Evolutionary conservation across 1,140 invertebrate species (phyloP), one percentile per base, ranked within the genome.

Genomic region (Teleopsis dalmanni): DNA sequence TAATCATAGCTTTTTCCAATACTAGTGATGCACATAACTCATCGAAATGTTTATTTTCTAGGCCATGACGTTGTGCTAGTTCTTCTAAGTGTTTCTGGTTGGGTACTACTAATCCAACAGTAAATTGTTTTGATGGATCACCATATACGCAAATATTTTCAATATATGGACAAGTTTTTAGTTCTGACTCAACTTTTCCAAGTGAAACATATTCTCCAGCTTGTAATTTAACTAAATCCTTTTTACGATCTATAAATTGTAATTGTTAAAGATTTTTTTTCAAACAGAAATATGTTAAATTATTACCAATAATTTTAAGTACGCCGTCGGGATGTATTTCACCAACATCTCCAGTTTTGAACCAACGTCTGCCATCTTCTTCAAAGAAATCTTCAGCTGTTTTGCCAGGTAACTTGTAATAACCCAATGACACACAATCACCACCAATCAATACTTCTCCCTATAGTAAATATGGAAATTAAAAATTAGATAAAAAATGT

Each of bases 161-260:
- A n/a, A 99, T 87, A 19, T 95, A 71, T 4, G 90, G 84, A 61
- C 85, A 92, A 0, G 93, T 95, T 71, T 97, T 95, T 54, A 98
- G 72, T 65, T 91, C 87, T 1, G 93, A 81, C 73, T 90, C 82
- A 19, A 97, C 91, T 74, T 93, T 93, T 33, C 91, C 90, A 36
- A 96, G 73, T 14, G 91, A 94, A 2, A 97, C 90, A 67, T 98
- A 99, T 76, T 99, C 96, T 38, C 96, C 96, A 22, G 90, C 84
- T 74, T 98, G 93, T 8, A 98, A 75, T 74, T 99, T 99, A 8
- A 99, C 91, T 49, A 99, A 78, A 76, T 99, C 95, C 73, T 99
- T 99, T 75, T 97, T 98, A 50, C 95, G 88, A 74, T 98, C 93
- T 91, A 53, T 11, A 72, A 58, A n/a, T n/a, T n/a, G n/a, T n/a